phyloP scores from a whole-genome alignment of 2,797 vertebrate genomes.

The Perodicticus potto region DNA sequence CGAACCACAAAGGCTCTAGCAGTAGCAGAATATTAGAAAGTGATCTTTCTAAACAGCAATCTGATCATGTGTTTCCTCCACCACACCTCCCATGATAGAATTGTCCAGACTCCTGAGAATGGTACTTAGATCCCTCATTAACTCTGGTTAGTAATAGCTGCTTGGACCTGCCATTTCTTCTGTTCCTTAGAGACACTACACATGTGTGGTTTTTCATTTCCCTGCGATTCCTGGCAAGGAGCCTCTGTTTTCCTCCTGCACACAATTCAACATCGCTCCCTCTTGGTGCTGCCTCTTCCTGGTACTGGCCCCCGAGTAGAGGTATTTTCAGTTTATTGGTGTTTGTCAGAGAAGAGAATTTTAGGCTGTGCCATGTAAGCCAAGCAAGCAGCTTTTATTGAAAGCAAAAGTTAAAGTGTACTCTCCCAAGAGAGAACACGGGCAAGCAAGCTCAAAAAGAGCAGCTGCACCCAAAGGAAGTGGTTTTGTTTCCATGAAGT shows the following conservation, averaged over 20 bases:
- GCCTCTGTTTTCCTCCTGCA: background rate
- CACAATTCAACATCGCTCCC: background rate
- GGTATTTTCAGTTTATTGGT: too few relatives aligned
- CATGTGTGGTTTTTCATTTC: background rate
- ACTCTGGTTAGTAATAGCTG: background rate
- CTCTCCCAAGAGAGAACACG: too few relatives aligned
- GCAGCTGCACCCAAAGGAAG: too few relatives aligned
- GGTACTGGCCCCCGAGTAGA: too few relatives aligned
- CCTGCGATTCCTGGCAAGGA: background rate
- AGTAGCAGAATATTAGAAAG: background rate
- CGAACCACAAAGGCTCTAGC: background rate
- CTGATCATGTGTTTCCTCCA: background rate
- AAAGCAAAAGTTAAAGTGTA: too few relatives aligned
- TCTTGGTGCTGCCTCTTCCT: background rate
- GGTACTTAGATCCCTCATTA: background rate
- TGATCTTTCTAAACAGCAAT: background rate
- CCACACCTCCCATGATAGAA: background rate
- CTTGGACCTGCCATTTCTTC: background rate
- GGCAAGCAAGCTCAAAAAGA: too few relatives aligned
- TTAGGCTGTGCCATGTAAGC: too few relatives aligned
- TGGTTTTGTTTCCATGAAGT: too few relatives aligned
- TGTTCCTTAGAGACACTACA: background rate
- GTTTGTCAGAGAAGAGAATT: too few relatives aligned
- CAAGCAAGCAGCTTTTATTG: too few relatives aligned
- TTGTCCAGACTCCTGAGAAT: background rate